phyloP scores from a whole-genome alignment of 2,113 vertebrate genomes.

The Phyllostomus discolor region DNA sequence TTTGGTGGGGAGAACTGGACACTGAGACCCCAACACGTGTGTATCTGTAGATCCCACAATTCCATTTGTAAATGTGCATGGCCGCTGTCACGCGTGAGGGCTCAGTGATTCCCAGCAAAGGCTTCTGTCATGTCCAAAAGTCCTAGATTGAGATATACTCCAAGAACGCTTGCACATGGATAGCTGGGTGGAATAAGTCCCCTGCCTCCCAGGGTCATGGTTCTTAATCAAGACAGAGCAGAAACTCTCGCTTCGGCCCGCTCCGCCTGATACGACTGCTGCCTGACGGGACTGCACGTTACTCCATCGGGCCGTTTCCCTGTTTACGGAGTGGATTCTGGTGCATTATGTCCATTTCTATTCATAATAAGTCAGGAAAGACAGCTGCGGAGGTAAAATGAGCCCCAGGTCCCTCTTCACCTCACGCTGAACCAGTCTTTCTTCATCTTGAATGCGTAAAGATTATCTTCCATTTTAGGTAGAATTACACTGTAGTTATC shows the following conservation, averaged over 20 bases:
- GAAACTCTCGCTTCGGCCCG: neutral
- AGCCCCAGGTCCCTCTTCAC: neutral
- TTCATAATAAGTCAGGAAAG: conserved; percentile 36
- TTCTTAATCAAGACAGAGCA: neutral
- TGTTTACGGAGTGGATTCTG: conserved; percentile 2
- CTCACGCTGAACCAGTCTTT: neutral
- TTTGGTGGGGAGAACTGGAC: neutral
- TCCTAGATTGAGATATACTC: neutral
- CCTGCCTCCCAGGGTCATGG: neutral
- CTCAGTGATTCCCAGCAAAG: neutral
- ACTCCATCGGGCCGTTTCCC: neutral
- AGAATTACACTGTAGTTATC: conserved; percentile 14
- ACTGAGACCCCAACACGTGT: neutral
- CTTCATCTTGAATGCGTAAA: neutral
- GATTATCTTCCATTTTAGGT: neutral
- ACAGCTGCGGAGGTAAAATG: neutral
- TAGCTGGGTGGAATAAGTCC: neutral
- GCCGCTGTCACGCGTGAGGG: neutral
- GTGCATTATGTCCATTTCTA: neutral
- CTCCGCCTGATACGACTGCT: neutral
- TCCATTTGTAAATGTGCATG: neutral
- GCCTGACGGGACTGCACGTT: neutral
- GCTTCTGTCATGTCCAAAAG: neutral
- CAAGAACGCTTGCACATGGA: neutral
- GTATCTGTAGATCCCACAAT: neutral